These are phyloP conservation scores for Rhinichthys osculus DNA, from an alignment of 2,797 vertebrate species.

Conservation along the genomic window DNA sequence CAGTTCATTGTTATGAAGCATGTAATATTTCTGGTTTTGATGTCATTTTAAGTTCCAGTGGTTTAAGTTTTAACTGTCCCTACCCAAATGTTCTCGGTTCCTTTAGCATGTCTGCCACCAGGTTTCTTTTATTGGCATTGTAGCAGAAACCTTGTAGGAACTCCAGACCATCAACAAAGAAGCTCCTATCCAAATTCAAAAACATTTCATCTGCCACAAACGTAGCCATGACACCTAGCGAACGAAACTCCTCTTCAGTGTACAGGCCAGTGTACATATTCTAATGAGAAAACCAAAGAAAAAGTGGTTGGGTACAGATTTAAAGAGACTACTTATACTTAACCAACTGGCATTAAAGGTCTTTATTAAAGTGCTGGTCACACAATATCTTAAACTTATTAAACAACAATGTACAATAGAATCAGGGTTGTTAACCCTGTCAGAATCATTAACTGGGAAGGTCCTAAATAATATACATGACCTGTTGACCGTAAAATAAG, in stretches of 20 bases:
- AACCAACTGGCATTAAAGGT: not conserved
- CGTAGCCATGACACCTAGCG: constrained; percentile 77
- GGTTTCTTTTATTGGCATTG: constrained; percentile 70
- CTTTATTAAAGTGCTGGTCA: not conserved
- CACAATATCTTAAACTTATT: not conserved
- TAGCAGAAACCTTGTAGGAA: constrained; percentile 76
- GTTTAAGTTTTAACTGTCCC: not conserved
- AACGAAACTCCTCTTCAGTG: constrained; percentile 77
- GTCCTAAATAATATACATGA: not conserved
- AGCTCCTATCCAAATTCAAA: constrained; percentile 72
- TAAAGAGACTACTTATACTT: not conserved
- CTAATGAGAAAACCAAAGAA: constrained; percentile 61
- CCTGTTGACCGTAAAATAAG: not conserved
- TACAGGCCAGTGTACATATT: constrained; percentile 75
- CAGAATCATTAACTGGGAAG: constrained; percentile 2
- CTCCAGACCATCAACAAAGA: constrained; percentile 73
- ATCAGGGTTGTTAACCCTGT: not conserved
- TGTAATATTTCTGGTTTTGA: not conserved
- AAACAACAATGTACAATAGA: not conserved
- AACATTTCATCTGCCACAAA: constrained; percentile 80
- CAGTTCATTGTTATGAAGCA: not conserved
- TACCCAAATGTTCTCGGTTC: constrained; percentile 78
- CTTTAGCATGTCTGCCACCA: constrained; percentile 75
- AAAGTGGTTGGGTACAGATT: not conserved
- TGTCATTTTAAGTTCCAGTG: not conserved